Evolutionary conservation across 2,797 vertebrate species (phyloP), one percentile per base, ranked within the genome.

Genomic region (Falco concolor): DNA sequence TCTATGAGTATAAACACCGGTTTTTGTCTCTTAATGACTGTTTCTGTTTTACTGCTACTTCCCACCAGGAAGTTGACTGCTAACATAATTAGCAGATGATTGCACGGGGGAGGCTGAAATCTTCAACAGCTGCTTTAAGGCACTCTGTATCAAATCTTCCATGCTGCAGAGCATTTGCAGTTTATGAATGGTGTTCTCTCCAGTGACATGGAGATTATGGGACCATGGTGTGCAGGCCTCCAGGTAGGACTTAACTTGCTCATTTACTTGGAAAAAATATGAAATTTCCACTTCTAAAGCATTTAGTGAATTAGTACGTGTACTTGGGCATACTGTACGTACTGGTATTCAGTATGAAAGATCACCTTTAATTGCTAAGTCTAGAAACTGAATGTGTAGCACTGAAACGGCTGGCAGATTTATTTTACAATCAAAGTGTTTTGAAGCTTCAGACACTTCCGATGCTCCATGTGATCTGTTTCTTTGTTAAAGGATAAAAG

Each of bases 31-130:
- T 80, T 95, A 96, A 96, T 96, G 91, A 94, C 74, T 94, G 88
- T 94, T 97, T 97, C 96, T 95, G 90, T 95, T 96, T 93, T 90
- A 92, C 89, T 93, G 91, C 90, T 93, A 80, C 93, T 93, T 97
- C 95, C 94, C 95, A 95, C 95, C 72, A 90, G 88, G 96, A 96
- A 96, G 93, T 44, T 94, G 92, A 94, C 95, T 90, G 90, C 81
- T 95, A 96, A 92, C 93, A 92, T 94, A 96, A 95, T 97, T 94
- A 97, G 90, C 80, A 79, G 87, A 96, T 95, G 93, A 96, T 82
- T 95, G 90, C 92, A 85, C 2, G 78, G 88, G 64, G 92, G 84
- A 93, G 78, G 87, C 60, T 92, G 89, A 92, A 94, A 89, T 93
- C 68, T 89, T 85, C 70, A 97, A 84, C 91, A 89, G 94, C 93